Evolutionary conservation across 2,888 invertebrate genomes (phyloP).

Genomic region (Drosophila niveifrons): DNA sequence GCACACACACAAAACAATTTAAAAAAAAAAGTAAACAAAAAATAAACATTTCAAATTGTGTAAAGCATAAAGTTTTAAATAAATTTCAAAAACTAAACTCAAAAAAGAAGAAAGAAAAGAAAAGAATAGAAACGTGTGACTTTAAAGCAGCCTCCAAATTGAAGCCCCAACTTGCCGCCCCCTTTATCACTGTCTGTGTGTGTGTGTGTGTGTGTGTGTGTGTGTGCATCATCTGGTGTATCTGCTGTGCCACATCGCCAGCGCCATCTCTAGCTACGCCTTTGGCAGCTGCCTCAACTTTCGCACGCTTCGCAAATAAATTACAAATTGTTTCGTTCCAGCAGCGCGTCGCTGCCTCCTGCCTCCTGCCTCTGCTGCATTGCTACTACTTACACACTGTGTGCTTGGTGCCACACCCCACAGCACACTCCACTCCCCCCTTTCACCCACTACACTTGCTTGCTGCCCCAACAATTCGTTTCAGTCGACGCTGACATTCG

Average conservation of each 20-base stretch:
- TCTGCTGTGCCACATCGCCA: constrained; percentile 36
- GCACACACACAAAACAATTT: constrained; percentile 30
- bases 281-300: constrained; percentile 79
- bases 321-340: constrained; percentile 84
- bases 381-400: constrained; percentile 52
- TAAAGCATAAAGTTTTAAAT: constrained; percentile 56
- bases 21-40: constrained; percentile 13
- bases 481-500: constrained; percentile 75
- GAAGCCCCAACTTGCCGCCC: background rate
- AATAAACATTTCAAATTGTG: constrained; percentile 44
- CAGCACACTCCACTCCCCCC: background rate
- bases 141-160: constrained; percentile 42
- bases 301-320: constrained; percentile 82
- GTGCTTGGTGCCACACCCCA: constrained; percentile 25
- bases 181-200: constrained; percentile 10
- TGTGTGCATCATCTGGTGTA: constrained; percentile 24
- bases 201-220: constrained; percentile 38
- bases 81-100: constrained; percentile 49
- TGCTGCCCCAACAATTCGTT: constrained; percentile 65
- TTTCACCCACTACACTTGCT: background rate
- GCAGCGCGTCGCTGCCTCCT: constrained; percentile 28
- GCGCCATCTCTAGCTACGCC: constrained; percentile 67
- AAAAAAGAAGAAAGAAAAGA: background rate
- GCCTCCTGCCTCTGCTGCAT: background rate
- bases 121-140: constrained; percentile 9